A percentile compares a stretch with the other conserved stretches of the same genome.
phyloP scores from a whole-genome alignment of 2,113 vertebrate species.

The Cheirogaleus medius region DNA sequence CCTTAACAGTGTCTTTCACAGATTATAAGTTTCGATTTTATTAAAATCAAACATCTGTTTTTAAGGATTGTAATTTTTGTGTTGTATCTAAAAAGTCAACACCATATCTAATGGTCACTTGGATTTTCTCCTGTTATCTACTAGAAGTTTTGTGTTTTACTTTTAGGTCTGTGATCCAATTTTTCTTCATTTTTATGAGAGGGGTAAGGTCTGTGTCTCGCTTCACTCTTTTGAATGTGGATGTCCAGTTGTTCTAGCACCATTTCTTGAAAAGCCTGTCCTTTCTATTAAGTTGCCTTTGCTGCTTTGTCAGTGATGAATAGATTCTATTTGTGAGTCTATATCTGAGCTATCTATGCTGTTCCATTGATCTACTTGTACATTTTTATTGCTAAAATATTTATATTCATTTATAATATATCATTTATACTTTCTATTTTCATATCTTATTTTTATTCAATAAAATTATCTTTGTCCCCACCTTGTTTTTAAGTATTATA shows the following conservation, averaged over 20 bases:
- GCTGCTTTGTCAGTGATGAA: not conserved
- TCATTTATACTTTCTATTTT: not conserved
- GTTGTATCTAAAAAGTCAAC: not conserved
- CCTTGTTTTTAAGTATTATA: not conserved
- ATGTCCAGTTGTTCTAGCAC: accelerated
- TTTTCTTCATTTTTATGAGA: not conserved
- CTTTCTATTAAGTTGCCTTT: not conserved
- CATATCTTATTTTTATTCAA: not conserved
- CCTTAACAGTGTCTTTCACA: not conserved
- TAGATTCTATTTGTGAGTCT: not conserved
- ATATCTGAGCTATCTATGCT: not conserved
- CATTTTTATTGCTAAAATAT: not conserved
- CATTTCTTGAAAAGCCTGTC: not conserved
- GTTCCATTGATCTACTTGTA: not conserved
- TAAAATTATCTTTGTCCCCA: not conserved
- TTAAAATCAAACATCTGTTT: not conserved
- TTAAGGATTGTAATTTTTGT: not conserved
- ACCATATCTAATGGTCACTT: not conserved
- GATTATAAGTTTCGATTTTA: not conserved
- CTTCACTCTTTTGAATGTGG: not conserved
- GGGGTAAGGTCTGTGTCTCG: not conserved
- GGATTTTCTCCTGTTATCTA: not conserved
- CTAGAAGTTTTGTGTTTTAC: not conserved
- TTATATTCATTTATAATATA: not conserved
- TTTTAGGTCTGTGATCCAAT: not conserved